Conservation (phyloP, 2,113 vertebrate species). For the Petrocephalus zakoni region DNA sequence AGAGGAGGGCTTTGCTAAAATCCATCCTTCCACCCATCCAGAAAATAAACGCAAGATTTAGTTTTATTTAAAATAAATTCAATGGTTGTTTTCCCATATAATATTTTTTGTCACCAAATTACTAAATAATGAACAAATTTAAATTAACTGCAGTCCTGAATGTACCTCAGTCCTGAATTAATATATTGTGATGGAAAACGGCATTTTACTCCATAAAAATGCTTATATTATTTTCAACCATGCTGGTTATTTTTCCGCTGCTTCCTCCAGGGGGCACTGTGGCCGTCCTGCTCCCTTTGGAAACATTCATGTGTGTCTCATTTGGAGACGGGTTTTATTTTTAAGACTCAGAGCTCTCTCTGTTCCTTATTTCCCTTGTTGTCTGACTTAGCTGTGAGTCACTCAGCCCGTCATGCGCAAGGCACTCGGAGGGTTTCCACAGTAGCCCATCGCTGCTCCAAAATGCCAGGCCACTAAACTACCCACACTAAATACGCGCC, state of each 20-base stretch:
- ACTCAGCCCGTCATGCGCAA: neutral
- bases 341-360: conserved; percentile 3
- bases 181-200: neutral
- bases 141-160: neutral
- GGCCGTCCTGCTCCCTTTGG: neutral
- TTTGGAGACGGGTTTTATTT: conserved; percentile 9
- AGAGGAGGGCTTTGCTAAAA: neutral
- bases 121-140: neutral
- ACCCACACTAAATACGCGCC: neutral
- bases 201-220: neutral
- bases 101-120: neutral
- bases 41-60: neutral
- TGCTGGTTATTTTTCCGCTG: neutral
- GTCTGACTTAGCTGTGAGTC: neutral
- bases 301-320: neutral
- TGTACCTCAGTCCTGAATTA: neutral
- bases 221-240: neutral
- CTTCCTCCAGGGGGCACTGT: conserved; percentile 20
- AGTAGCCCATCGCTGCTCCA: neutral
- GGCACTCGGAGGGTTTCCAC: neutral
- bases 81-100: neutral
- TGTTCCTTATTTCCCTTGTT: conserved; percentile 2
- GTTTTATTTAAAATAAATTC: neutral
- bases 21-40: neutral
- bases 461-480: neutral